Conservation (phyloP, 1,140 invertebrate species). For the Cyrtorhinus lividipennis region DNA sequence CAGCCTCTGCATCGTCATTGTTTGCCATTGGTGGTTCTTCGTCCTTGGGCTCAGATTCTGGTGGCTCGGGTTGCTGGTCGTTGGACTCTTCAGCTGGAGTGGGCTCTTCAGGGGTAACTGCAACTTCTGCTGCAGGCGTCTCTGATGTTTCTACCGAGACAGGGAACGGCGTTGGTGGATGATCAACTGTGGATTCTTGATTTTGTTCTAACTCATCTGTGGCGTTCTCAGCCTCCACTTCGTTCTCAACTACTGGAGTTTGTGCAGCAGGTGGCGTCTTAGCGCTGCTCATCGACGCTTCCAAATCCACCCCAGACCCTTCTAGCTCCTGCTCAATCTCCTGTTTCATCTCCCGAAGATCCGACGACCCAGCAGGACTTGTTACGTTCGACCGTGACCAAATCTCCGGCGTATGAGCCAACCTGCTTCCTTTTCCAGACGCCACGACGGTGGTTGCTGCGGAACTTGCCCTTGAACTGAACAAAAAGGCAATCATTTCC, state of each 20-base stretch:
- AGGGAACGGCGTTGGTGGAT: neutral
- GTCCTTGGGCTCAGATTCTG: too few relatives aligned
- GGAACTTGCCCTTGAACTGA: neutral
- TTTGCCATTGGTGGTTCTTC: too few relatives aligned
- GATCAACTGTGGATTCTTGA: neutral
- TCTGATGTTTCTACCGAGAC: neutral
- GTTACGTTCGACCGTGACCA: constrained; percentile 3
- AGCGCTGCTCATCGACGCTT: neutral
- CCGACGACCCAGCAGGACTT: neutral
- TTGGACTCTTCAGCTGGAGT: neutral
- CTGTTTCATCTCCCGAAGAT: neutral
- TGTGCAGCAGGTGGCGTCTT: neutral
- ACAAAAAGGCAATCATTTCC: neutral
- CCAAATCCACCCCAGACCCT: neutral
- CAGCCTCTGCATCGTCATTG: too few relatives aligned
- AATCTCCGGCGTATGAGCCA: neutral
- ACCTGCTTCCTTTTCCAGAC: neutral
- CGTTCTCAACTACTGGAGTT: neutral
- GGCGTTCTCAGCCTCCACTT: neutral
- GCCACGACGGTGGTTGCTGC: neutral
- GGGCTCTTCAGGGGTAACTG: neutral
- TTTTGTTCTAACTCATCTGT: neutral
- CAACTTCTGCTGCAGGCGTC: neutral
- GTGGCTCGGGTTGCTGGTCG: too few relatives aligned
- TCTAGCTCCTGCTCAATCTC: constrained; percentile 1